Evolutionary conservation across 2,113 vertebrate species (phyloP), one percentile per base, ranked within the genome.

Genomic region (Diglossa brunneiventris): DNA sequence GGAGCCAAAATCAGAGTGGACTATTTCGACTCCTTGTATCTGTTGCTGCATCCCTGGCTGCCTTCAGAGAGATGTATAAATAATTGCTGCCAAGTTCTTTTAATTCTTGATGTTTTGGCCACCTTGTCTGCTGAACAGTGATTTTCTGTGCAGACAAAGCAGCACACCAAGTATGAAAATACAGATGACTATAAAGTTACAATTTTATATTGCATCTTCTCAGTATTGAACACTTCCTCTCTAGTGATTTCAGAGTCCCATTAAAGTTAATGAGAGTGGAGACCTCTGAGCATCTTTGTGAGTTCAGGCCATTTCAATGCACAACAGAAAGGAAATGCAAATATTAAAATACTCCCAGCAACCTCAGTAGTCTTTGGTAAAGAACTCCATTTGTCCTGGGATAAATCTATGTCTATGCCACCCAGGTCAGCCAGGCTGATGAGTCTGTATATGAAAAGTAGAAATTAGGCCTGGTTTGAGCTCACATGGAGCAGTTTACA

Each of bases 231-330:
- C 85, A 94, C 88, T 97, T 97, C 96, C 93, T 96, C 94, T 90
- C 94, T 7, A 23, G 94, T 83, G 90, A 93, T 52, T 96, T 94
- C 76, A 88, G 73, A 95, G 96, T 96, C 83, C 89, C 91, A 94
- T 95, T 96, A 96, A 96, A 89, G 88, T 96, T 97, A 95, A 96
- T 96, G 90, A 97, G 96, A 96, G 93, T 90, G 46, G 94, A 96
- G 95, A 96, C 94, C 94, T 96, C 92, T 35, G 75, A 90, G 90
- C 94, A 68, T 94, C 92, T 96, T 83, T 94, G 90, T 80, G 92
- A 93, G 96, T 96, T 95, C 90, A 96, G 93, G 83, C 92, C 87
- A 35, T 95, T 95, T 95, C 92, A 80, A 12, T 28, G 41, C 83
- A 74, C 88, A 88, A 22, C 76, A 86, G 75, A 86, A 94, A 83